Base-by-base conservation (phyloP, 2,113 vertebrate genomes). In the Patagioenas fasciata region DNA sequence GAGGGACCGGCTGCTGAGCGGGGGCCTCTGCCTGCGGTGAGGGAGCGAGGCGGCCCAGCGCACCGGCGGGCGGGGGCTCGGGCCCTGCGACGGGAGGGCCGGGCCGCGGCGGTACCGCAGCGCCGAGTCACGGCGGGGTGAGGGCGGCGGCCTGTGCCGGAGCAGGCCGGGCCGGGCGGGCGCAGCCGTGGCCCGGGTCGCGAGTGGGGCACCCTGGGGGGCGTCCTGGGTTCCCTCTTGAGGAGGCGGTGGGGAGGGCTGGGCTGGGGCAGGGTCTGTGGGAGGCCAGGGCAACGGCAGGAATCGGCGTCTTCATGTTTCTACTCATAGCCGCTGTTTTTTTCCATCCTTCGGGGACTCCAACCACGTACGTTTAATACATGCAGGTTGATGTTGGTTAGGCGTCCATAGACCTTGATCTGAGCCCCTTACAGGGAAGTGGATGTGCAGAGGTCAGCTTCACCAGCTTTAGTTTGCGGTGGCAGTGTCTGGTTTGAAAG, bases 251-350 rank as follows among this genome's bases (percentile, higher is more conserved):
- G 31, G 11, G 23, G 26, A 6, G 10, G 20, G 23, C 4, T 31
- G 16, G 32, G 28, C 1, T 12, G 3, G 13, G 17, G 18, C 38
- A 1, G 57, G 13, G 53, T 9, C 28, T 13, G 31, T 5, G 32
- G 6, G 23, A 21, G 19, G 4, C 42, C 12, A 21, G 20, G 7
- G 19, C 24, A 5, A 4, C 4, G 15, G 48, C 7, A 6, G 44
- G 26, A 11, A 5, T 14, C 15, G 31, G 12, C 7, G 7, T 10
- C 10, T 29, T 53, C 5, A 2, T 16, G 53, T 53, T 16, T 31
- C 8, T 18, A 57, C 32, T 8, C 2, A 11, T 2, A 3, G 64
- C 15, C 11, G 5, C 17, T 6, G 0, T 0, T 8, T 12, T 10
- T 48, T 31, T 40, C 7, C 5, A 4, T 42, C 36, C 5, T 7